Base-by-base conservation (phyloP, 2,888 invertebrate genomes). In the Polia nebulosa region DNA sequence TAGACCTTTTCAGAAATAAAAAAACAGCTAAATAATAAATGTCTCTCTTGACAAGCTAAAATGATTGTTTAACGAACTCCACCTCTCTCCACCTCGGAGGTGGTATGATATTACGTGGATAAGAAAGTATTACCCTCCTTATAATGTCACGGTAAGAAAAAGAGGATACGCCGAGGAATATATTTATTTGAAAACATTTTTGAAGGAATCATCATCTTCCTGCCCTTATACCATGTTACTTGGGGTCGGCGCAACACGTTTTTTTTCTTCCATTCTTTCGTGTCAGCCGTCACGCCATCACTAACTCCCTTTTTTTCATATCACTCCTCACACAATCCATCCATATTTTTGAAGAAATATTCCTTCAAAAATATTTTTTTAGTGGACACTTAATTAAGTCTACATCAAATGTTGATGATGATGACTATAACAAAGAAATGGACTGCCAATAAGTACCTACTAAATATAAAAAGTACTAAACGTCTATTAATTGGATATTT, bases 51-150 rank as follows among this genome's bases (percentile, higher is more conserved):
- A 32, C 55, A 63, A 62, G 56, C 20, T 63, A 36, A 71, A 72
- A 63, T 72, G 63, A 71, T 71, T 72, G 36, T 63, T 52, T 32
- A 72, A 39, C 44, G 29, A 58, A 65, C 58, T 72, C 53, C 29
- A 41, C 41, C 47, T 47, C 25, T 41, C 57, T 63, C 45, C 41
- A 44, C 73, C 41, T 57, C 44, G 58, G 32, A 72, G 65, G 65
- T 58, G 65, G 58, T 58, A 58, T 65, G 52, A 65, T 72, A 72
- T 72, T 72, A 72, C 65, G 65, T 41, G 53, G 57, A 53, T 72
- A 62, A 53, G 57, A 72, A 72, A 72, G 65, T 72, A 72, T 72
- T 47, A 58, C 72, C 52, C 52, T 72, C 39, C 34, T 61, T 49
- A 57, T 72, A 64, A 53, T 41, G 13, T 45, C 32, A 41, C 27